phyloP scores from a whole-genome alignment of 2,113 vertebrate species.

The Rutilus rutilus region DNA sequence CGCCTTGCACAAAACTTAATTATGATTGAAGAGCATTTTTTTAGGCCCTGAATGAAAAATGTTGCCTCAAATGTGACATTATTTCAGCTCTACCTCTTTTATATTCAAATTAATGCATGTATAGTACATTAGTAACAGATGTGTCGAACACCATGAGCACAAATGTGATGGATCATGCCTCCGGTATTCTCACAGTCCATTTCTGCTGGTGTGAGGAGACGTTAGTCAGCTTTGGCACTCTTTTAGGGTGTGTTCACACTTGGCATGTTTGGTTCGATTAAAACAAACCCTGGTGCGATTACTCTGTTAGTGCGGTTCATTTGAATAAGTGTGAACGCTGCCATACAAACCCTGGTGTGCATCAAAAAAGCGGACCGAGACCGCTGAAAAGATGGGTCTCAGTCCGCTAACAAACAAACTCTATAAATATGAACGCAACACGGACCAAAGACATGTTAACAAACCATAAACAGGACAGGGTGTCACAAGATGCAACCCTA shows the following conservation, averaged over 20 bases:
- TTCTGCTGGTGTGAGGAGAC: conserved; percentile 3
- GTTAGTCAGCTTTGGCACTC: not conserved
- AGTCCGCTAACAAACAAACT: no score
- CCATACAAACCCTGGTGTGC: no score
- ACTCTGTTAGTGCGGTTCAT: no score
- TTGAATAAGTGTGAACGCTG: no score
- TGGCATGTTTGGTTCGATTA: no score
- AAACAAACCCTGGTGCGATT: no score
- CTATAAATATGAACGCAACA: no score
- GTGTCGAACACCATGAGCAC: conserved; percentile 9
- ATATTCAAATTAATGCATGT: conserved; percentile 26
- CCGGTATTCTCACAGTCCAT: not conserved
- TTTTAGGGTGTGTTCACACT: not conserved
- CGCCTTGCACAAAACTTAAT: conserved; percentile 1
- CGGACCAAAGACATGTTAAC: no score
- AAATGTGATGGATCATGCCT: not conserved
- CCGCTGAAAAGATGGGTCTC: no score
- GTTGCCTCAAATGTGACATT: not conserved
- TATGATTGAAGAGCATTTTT: conserved; percentile 12
- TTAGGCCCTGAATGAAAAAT: conserved; percentile 7
- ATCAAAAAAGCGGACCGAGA: no score
- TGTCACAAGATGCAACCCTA: no score
- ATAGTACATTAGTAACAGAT: conserved; percentile 1
- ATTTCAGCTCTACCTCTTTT: conserved; percentile 7
- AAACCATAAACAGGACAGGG: no score